Base-by-base conservation (phyloP, 2,888 invertebrate species). In the Zygaena filipendulae region DNA sequence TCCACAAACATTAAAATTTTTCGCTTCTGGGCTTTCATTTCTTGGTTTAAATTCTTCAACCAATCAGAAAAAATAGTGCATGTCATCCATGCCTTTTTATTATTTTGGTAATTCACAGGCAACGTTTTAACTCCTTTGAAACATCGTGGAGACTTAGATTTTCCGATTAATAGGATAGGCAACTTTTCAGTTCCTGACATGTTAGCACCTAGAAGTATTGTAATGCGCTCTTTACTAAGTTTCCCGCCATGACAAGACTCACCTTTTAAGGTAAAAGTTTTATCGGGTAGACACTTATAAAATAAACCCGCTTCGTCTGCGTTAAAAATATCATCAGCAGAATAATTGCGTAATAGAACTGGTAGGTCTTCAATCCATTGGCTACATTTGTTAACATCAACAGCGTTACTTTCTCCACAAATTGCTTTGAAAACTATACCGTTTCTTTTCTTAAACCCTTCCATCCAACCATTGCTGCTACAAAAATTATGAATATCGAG, bases 11-110 rank as follows among this genome's bases (percentile, higher is more conserved):
- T 25, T 6, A 35, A 18, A 24, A 40, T 38, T 33, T 39, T 39
- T 33, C 30, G 28, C 14, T 36, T 28, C n/a, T 26, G 11, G 11
- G 6, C n/a, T 12, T 22, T 29, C 30, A 38, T 23, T 27, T 30
- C 12, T 23, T 35, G 16, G 13, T 32, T 21, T 3, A 25, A 11
- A 21, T 29, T 38, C 18, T 27, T 34, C 13, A 32, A 27, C 30
- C 32, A 38, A 21, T 32, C 28, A 14, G 25, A 7, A 36, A 39
- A 37, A 19, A 36, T 26, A 22, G 3, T 21, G 9, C 23, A 28
- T 14, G 42, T 42, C 40, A 44, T 44, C 38, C 41, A 44, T 10
- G 40, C 42, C 29, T 38, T 44, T 29, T 29, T 40, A 38, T 40
- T 43, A 23, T 32, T 33, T 32, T 35, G 25, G 21, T 16, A 16